Evolutionary conservation across 2,888 invertebrate genomes (phyloP), one percentile per base, ranked within the genome.

Genomic region (Petrolisthes cinctipes): DNA sequence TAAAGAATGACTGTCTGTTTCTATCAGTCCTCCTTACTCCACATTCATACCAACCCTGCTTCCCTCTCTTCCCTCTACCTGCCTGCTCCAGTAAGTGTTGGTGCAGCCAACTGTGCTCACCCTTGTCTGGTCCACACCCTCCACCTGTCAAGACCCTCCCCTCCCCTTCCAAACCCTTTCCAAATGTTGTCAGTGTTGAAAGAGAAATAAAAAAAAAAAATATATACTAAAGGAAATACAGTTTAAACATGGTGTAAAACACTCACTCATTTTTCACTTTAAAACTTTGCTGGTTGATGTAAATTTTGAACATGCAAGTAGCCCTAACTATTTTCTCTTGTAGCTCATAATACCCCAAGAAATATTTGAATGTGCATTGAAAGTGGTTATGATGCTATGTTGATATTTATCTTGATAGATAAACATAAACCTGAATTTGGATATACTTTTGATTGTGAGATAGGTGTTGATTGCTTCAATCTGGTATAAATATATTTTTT

Each of bases 261-360:
- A 75, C 85, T 83, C 88, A 82, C 88, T 88, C 82, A 88, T 88
- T 88, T 85, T 88, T 88, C 87, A 88, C 87, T 88, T 75, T 88
- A 66, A 83, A 88, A 88, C 87, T 88, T 88, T 85, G 82, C 85
- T 88, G 88, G 88, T 88, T 85, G 88, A 85, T 88, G 88, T 88
- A 88, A 85, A 88, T 88, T 88, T 85, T 85, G 56, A 88, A 88
- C 88, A 88, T 85, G 88, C 88, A 88, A 88, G 88, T 88, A 88
- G 88, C 85, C 88, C 88, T 88, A 73, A 88, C 83, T 81, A 83
- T 84, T 88, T 88, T 88, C 85, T 88, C 88, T 88, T 78, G 81
- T 84, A 88, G 88, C 82, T 88, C 85, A 75, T 88, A 85, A 82
- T 85, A 82, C 85, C 82, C 54, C 78, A 85, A 85, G 85, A 88